Evolutionary conservation across 2,113 vertebrate species (phyloP).

Genomic region (Pseudois nayaur): DNA sequence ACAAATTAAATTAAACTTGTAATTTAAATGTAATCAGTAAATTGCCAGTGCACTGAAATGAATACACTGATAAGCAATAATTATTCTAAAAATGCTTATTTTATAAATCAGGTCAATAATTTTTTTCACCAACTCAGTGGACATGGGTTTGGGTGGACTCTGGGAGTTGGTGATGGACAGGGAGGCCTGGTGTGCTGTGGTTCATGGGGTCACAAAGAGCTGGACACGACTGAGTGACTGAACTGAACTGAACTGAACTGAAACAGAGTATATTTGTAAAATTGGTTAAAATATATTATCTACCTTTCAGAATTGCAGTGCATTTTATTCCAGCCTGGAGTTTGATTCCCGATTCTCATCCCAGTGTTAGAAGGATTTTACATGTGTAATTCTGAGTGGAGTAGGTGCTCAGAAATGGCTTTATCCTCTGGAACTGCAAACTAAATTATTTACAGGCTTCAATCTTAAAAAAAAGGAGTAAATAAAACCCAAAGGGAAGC

Average conservation of each 20-base stretch:
- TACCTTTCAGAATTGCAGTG: neutral
- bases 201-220: neutral
- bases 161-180: neutral
- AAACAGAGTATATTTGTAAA: neutral
- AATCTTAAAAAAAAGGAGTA: neutral
- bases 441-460: neutral
- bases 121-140: neutral
- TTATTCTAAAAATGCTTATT: neutral
- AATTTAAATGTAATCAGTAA: neutral
- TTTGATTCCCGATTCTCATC: neutral
- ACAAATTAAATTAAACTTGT: too few species aligned
- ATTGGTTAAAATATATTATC: neutral
- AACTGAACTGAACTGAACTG: neutral
- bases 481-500: neutral
- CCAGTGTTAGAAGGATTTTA: neutral
- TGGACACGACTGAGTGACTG: accelerated
- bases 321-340: neutral
- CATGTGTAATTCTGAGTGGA: neutral
- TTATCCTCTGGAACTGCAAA: neutral
- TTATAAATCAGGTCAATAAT: neutral
- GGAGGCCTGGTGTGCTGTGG: neutral
- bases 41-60: neutral
- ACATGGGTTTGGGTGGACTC: neutral
- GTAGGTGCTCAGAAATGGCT: neutral
- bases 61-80: neutral